Evolutionary conservation across 2,113 vertebrate species (phyloP).

Genomic region (Halcyon senegalensis): DNA sequence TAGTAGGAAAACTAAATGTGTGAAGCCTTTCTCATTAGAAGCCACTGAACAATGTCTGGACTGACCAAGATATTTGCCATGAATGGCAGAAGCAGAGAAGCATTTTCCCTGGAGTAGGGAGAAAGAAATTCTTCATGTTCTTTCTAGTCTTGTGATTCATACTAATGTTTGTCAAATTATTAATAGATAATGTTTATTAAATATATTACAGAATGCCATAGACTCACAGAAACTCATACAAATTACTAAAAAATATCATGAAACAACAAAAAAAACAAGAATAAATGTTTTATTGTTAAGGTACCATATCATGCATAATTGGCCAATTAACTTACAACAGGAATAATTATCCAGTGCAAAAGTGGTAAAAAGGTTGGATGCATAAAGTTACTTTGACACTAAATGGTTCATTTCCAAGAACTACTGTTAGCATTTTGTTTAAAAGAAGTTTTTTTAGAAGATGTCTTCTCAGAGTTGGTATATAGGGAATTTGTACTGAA

Average conservation of each 20-base stretch:
- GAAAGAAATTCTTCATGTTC: background rate
- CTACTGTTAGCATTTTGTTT: background rate
- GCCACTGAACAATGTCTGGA: background rate
- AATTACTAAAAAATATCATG: background rate
- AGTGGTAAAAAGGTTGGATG: background rate
- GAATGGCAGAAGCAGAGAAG: background rate
- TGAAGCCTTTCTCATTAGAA: background rate
- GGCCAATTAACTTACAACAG: background rate
- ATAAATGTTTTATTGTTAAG: background rate
- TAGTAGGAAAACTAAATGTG: background rate
- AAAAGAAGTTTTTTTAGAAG: background rate
- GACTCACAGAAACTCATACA: background rate
- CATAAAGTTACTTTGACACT: background rate
- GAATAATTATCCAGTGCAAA: background rate
- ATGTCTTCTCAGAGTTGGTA: background rate
- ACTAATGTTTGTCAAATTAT: background rate
- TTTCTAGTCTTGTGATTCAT: background rate
- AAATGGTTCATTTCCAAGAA: background rate
- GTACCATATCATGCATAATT: background rate
- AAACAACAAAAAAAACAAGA: background rate
- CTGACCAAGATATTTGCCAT: background rate
- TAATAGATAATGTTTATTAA: background rate
- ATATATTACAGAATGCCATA: background rate
- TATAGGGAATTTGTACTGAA: background rate
- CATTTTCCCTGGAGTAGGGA: background rate